Conservation (phyloP, 1,140 invertebrate species). For the Halictus rubicundus region DNA sequence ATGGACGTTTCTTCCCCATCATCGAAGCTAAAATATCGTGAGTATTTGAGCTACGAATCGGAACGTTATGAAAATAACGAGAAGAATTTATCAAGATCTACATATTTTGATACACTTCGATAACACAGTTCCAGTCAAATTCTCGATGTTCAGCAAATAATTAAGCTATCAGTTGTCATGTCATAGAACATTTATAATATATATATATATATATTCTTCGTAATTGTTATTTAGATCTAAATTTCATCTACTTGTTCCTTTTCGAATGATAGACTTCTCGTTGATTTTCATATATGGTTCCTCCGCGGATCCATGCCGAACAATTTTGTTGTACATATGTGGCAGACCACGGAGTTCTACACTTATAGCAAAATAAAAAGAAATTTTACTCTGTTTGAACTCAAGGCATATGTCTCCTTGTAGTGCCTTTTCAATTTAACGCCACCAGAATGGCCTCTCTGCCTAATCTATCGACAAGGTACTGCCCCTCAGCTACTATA, state of each 20-base stretch:
- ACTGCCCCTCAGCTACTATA: background rate
- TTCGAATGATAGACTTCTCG: slow-evolving; percentile 8
- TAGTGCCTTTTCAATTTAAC: no score
- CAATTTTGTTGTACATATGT: no score
- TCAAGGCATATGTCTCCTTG: no score
- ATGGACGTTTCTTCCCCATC: background rate
- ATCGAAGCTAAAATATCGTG: slow-evolving; percentile 2
- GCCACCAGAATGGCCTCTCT: no score
- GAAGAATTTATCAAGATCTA: background rate
- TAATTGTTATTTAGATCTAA: background rate
- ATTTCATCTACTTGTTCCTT: background rate
- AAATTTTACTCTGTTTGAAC: no score
- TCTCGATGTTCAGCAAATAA: background rate
- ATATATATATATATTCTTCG: background rate
- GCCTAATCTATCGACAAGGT: no score
- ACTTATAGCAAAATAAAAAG: no score
- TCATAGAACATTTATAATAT: background rate
- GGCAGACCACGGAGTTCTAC: no score
- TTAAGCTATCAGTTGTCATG: background rate
- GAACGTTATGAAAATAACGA: slow-evolving; percentile 26
- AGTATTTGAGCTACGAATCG: background rate
- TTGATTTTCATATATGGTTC: background rate
- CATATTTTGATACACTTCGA: background rate
- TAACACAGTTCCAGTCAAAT: background rate
- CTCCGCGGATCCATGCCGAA: no score